Base-by-base conservation (phyloP, 2,888 invertebrate genomes). In the Ochropleura plecta region DNA sequence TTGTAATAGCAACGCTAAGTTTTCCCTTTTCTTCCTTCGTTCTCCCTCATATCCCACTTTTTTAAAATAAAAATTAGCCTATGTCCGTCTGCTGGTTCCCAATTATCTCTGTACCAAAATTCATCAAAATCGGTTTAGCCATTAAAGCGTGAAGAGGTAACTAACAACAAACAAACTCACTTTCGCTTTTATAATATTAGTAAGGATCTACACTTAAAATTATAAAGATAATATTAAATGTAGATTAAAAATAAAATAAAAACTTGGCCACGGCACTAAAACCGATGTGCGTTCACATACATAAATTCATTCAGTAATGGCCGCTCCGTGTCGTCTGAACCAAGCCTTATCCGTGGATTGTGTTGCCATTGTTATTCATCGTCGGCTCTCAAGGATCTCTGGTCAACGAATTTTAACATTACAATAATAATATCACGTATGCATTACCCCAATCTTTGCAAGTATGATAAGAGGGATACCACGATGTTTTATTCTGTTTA, bases 251-350 rank as follows among this genome's bases (percentile, higher is more conserved):
- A 63, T 44, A 75, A 71, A 66, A 48, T 51, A 59, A 70, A 68
- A 69, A 67, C 49, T 66, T 72, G 70, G 72, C 51, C 64, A 64
- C 64, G 18, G 44, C 68, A 74, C 76, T 78, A 75, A 83, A 83
- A 85, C 83, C 75, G 70, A 75, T 74, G 64, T 59, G 76, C 48
- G 79, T 46, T 53, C 63, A 83, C 89, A 94, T 95, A 93, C 95
- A 96, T 96, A 94, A 91, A 96, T 96, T 95, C 96, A 96, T 95
- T 92, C 87, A 79, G 92, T 95, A 95, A 96, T 96, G 95, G 95
- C 81, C 69, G 88, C 90, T 84, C 85, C 93, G 87, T 95, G 96
- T 95, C 91, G 79, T 83, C 86, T 86, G 89, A 90, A 89, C 88
- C 90, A 88, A 86, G 85, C 88, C 90, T 89, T 86, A 86, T 82